A percentile compares a stretch with the other conserved stretches of the same genome.
These are phyloP conservation scores for Crambe crambe DNA, from an alignment of 37 sponge, comb jelly and placozoan genomes.

Conservation along the genomic window DNA sequence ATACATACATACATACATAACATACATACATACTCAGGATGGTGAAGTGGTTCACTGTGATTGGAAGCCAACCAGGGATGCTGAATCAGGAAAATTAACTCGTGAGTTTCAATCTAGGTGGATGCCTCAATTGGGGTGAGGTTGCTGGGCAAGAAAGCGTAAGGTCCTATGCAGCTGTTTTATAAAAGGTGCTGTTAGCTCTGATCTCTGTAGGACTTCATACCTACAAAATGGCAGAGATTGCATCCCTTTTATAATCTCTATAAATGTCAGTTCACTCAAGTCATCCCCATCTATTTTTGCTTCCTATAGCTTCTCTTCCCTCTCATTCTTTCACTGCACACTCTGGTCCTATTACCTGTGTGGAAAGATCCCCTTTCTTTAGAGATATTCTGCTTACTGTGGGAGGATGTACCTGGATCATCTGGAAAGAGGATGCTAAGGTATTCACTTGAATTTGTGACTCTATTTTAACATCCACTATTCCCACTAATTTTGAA, in stretches of 20 bases:
- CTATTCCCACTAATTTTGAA: no score
- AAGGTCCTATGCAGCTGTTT: no score
- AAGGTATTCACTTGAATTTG: conserved; percentile 61
- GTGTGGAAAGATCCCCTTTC: conserved; percentile 93
- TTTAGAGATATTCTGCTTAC: conserved; percentile 89
- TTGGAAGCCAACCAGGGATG: conserved; percentile 87
- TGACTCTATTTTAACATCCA: no score
- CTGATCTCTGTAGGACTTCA: no score
- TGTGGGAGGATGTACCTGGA: conserved; percentile 91
- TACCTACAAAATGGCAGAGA: no score
- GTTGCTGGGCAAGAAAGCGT: no score
- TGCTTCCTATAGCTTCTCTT: conserved; percentile 30
- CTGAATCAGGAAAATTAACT: conserved; percentile 81
- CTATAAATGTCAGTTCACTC: no score
- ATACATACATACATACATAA: no score
- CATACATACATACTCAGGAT: conserved; percentile 67
- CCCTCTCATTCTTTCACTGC: conserved; percentile 56
- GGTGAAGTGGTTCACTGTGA: conserved; percentile 89
- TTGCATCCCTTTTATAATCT: no score
- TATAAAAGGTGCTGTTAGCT: no score
- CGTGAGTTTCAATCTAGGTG: conserved; percentile 23
- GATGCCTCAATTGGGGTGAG: background rate
- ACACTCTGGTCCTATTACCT: conserved; percentile 77
- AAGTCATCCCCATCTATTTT: no score
- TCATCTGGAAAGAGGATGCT: conserved; percentile 92